Percentiles rank a stretch among this genome's conserved stretches.
These are phyloP conservation scores for Takifugu bimaculatus DNA, from an alignment of 2,113 vertebrate species.

Conservation along the genomic window DNA sequence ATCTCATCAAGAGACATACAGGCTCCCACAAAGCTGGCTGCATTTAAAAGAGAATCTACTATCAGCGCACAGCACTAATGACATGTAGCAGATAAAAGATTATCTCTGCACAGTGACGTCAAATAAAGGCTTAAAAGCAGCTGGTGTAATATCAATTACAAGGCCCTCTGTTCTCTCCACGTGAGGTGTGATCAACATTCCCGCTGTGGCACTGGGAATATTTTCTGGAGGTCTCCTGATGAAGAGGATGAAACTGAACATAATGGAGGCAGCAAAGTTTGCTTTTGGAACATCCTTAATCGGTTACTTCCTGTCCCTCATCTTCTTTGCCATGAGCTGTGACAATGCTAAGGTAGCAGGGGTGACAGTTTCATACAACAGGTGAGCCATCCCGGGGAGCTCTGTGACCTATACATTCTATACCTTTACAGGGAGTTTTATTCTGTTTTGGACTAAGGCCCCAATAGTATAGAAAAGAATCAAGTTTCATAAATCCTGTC, in stretches of 20 bases:
- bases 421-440: no score
- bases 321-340: conserved; percentile 79
- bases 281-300: conserved; percentile 74
- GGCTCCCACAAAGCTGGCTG: conserved; percentile 20
- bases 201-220: conserved; percentile 85
- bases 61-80: conserved; percentile 46
- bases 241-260: conserved; percentile 88
- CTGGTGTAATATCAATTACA: neutral
- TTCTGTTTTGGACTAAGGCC: no score
- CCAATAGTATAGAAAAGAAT: no score
- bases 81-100: conserved; percentile 48
- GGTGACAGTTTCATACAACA: conserved; percentile 84
- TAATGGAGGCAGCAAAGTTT: conserved; percentile 80
- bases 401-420: no score
- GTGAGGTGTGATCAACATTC: conserved; percentile 86
- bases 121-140: conserved; percentile 8
- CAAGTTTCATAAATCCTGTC: no score
- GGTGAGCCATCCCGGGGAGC: conserved; percentile 70
- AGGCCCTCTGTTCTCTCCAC: neutral
- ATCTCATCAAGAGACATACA: conserved; percentile 30
- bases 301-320: conserved; percentile 79
- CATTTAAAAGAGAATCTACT: conserved; percentile 59
- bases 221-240: conserved; percentile 88
- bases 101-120: conserved; percentile 20
- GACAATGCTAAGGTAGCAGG: conserved; percentile 84